phyloP scores from a whole-genome alignment of 2,797 vertebrate genomes.

The Lycodopsis pacificus region DNA sequence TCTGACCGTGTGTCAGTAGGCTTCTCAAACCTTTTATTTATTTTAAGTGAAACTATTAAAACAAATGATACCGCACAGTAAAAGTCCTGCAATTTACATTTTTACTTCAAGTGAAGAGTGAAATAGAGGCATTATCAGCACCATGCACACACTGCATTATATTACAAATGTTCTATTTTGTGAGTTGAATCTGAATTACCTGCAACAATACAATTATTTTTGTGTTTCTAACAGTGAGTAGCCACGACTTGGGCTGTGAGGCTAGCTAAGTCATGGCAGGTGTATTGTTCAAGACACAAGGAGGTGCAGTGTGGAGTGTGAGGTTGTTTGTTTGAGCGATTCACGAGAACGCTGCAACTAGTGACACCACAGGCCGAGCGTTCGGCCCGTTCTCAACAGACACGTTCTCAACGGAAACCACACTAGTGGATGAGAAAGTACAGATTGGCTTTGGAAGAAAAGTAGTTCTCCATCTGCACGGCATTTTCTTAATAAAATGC shows the following conservation, averaged over 20 bases:
- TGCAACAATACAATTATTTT: too few species aligned
- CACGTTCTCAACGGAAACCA: background rate
- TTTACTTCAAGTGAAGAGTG: too few species aligned
- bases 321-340: background rate
- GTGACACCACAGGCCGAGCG: background rate
- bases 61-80: too few species aligned
- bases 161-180: too few species aligned
- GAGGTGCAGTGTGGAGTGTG: background rate
- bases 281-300: background rate
- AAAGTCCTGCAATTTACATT: too few species aligned
- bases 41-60: too few species aligned
- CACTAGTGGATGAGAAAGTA: background rate
- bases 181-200: too few species aligned
- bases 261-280: background rate
- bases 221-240: background rate
- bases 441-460: slow-evolving; percentile 3
- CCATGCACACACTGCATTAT: too few species aligned
- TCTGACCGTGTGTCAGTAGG: too few species aligned
- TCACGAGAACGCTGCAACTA: background rate
- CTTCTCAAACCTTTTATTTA: too few species aligned
- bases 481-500: background rate
- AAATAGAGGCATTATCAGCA: too few species aligned
- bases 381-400: background rate
- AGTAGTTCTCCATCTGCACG: background rate
- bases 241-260: background rate